Percentiles rank a stretch among this genome's conserved stretches.
Conservation (phyloP, 2,797 vertebrate genomes). For the Karalla daura region DNA sequence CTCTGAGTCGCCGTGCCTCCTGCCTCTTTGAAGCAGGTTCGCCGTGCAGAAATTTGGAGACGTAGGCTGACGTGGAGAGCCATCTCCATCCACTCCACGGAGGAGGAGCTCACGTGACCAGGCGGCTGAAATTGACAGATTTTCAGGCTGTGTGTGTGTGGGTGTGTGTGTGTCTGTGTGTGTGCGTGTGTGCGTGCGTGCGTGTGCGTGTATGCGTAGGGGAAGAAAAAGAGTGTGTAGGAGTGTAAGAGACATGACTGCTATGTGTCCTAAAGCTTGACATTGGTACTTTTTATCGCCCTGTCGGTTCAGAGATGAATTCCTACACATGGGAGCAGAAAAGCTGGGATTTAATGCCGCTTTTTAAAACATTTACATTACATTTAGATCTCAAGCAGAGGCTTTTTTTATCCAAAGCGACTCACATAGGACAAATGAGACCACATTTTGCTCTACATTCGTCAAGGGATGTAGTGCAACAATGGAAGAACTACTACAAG, state of each 20-base stretch:
- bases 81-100: conserved; percentile 95
- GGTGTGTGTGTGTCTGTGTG: conserved; percentile 2
- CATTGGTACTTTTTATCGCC: conserved; percentile 78
- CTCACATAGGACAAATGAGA: no score
- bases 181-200: conserved; percentile 16
- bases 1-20: conserved; percentile 91
- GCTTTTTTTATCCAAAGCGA: no score
- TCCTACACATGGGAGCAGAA: conserved; percentile 48
- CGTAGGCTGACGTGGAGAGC: conserved; percentile 99
- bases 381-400: no score
- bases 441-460: no score
- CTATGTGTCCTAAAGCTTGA: conserved; percentile 72
- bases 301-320: conserved; percentile 63
- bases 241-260: conserved; percentile 64
- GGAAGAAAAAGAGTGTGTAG: conserved; percentile 31
- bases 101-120: conserved; percentile 96
- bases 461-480: no score
- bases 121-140: conserved; percentile 95
- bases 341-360: conserved; percentile 6
- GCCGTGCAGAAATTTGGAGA: conserved; percentile 97
- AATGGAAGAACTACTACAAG: no score
- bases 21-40: conserved; percentile 98
- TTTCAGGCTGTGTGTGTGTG: conserved; percentile 62
- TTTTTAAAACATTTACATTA: no score
- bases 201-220: conserved; percentile 26